Conservation (phyloP, 2,113 vertebrate species). For the Podarcis cretensis region DNA sequence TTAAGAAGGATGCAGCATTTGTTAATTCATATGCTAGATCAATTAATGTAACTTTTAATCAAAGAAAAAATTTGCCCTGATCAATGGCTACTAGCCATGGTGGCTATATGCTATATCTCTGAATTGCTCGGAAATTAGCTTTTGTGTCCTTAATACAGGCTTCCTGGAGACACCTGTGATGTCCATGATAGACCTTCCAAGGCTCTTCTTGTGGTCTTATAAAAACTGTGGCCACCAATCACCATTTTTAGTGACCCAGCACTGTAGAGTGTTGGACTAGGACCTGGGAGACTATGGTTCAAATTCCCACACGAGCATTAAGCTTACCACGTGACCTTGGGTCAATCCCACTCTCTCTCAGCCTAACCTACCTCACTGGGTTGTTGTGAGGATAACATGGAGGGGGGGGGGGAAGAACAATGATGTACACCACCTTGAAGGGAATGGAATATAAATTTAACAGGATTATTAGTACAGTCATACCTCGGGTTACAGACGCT, state of each 20-base stretch:
- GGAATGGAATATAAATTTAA: no score
- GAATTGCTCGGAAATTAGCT: not conserved
- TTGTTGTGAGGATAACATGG: no score
- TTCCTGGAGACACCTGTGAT: not conserved
- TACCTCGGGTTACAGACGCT: no score
- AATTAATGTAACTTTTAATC: not conserved
- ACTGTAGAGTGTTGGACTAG: no score
- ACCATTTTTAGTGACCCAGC: not conserved
- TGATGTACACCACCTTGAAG: no score
- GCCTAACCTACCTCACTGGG: no score
- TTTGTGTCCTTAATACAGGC: not conserved
- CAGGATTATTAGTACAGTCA: no score
- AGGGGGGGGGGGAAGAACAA: no score
- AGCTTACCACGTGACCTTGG: no score
- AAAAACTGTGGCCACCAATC: not conserved
- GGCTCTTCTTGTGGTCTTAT: not conserved
- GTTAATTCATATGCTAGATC: not conserved
- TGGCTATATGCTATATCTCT: not conserved
- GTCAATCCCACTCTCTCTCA: no score
- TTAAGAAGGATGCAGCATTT: not conserved
- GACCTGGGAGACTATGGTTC: no score
- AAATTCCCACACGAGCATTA: no score
- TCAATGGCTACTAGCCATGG: not conserved
- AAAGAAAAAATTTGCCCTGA: not conserved
- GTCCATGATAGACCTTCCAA: not conserved